Evolutionary conservation across 2,113 vertebrate genomes (phyloP), one percentile per base, ranked within the genome.

Genomic region (Myotis lucifugus): DNA sequence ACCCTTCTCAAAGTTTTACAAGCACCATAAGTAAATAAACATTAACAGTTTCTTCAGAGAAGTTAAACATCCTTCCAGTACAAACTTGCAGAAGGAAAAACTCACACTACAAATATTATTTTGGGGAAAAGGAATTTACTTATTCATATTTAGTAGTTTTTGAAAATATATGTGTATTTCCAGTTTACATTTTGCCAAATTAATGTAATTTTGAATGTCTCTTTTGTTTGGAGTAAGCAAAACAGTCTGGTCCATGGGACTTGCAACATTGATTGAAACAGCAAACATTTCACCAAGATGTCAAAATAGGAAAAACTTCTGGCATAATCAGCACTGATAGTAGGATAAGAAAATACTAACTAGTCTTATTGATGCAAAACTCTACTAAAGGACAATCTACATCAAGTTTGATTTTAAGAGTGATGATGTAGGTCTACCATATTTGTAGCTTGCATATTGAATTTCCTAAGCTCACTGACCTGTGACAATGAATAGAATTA

Each of bases 11-110:
- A 95, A 92, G 50, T 83, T 94, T 77, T 50, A 32, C 23, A 64
- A 95, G 52, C 74, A 85, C 94, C 95, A 76, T 74, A 94, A 93
- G 66, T 93, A 98, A 98, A 97, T 91, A 98, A 98, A 97, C 85
- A 92, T 74, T 89, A 92, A 95, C 25, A 92, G 93, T 97, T 97
- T 97, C 95, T 95, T 95, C 92, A 97, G 94, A 97, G 95, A 92
- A 97, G 64, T 96, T 96, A 95, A 97, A 93, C 37, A 94, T 97
- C 96, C 94, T 98, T 98, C 94, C 82, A 97, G 92, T 85, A 96
- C 88, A 97, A 97, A 90, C 84, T 95, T 93, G 95, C 85, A 97
- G 90, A 95, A 95, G n/a, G 66, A 96, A 98, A 97, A 95, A 79
- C 37, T 34, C 27, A 0, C 54, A 96, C 82, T 54, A 96, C 67